A percentile compares a stretch with the other conserved stretches of the same genome.
phyloP scores from a whole-genome alignment of 2,888 invertebrate genomes.

The Epinotia brunnichana region DNA sequence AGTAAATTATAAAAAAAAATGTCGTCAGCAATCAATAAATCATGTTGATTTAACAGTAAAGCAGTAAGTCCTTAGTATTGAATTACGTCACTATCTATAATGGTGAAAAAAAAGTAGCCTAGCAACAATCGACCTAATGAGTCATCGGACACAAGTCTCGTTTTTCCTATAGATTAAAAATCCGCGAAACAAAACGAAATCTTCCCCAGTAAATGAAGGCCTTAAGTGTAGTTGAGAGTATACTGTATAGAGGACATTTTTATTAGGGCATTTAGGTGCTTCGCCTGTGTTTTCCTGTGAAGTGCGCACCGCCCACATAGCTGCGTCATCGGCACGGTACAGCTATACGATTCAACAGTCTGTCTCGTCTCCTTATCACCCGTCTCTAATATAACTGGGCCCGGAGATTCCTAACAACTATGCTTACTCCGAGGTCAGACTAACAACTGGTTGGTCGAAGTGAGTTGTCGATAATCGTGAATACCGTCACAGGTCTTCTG shows the following conservation, averaged over 20 bases:
- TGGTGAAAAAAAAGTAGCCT: not conserved
- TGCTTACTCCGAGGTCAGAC: not conserved
- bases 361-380: not conserved
- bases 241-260: constrained; percentile 12
- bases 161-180: constrained; percentile 5
- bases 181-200: constrained; percentile 3
- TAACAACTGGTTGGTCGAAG: not conserved
- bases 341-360: not conserved
- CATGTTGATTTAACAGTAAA: not conserved
- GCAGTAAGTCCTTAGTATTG: not conserved
- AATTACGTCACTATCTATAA: not conserved
- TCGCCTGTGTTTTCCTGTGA: constrained; percentile 28
- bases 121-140: constrained; percentile 13
- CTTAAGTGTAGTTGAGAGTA: not conserved
- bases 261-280: constrained; percentile 9
- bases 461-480: not conserved
- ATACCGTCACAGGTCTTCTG: constrained; percentile 52
- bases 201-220: not conserved
- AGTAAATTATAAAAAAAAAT: not conserved
- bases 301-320: constrained; percentile 40
- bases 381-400: not conserved
- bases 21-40: not conserved
- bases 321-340: constrained; percentile 26
- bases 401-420: not conserved
- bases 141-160: not conserved